A percentile compares a stretch with the other conserved stretches of the same genome.
These are phyloP conservation scores for Erythrocebus patas DNA, from an alignment of 2,113 vertebrate genomes.

Conservation along the genomic window DNA sequence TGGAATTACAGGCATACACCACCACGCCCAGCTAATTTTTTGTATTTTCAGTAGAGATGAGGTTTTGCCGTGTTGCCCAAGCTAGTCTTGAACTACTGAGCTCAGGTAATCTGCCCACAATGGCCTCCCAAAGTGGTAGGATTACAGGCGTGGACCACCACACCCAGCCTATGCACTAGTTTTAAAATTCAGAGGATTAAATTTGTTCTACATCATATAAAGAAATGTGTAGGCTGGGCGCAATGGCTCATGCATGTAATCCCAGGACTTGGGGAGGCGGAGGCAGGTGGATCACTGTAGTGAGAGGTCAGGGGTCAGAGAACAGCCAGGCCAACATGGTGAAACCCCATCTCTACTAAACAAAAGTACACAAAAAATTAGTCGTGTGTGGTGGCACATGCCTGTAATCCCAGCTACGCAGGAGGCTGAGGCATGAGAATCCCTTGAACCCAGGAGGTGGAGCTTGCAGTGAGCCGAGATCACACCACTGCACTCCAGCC, in stretches of 20 bases:
- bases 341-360: not conserved
- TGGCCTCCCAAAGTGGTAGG: too few relatives aligned
- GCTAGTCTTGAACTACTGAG: too few relatives aligned
- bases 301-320: not conserved
- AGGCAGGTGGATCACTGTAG: not conserved
- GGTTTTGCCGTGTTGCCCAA: too few relatives aligned
- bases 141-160: too few relatives aligned
- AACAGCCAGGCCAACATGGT: not conserved
- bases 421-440: too few relatives aligned
- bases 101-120: too few relatives aligned
- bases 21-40: too few relatives aligned
- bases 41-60: too few relatives aligned
- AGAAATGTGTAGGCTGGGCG: not conserved
- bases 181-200: not conserved
- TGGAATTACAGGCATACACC: too few relatives aligned
- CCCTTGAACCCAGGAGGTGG: too few relatives aligned
- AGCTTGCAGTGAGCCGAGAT: too few relatives aligned
- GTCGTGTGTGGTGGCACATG: not conserved
- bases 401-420: too few relatives aligned
- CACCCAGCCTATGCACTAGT: not conserved
- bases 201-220: not conserved
- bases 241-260: not conserved
- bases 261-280: not conserved
- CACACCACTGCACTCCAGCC: not conserved
- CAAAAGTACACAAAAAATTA: not conserved